Evolutionary conservation across 2,888 invertebrate genomes (phyloP).

Genomic region (Oasisia sp.): DNA sequence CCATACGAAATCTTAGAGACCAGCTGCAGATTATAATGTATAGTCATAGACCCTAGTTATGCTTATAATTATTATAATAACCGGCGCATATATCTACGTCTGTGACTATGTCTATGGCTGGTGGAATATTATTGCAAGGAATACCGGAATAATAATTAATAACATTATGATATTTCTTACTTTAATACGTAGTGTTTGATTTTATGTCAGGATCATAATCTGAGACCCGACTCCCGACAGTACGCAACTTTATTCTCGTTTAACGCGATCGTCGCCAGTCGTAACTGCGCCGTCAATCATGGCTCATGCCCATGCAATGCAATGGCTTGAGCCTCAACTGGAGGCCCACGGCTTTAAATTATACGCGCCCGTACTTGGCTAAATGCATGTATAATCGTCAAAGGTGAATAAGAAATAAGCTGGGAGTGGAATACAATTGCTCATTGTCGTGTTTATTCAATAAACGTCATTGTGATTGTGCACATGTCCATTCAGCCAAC

Average conservation of each 20-base stretch:
- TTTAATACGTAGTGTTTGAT: not conserved
- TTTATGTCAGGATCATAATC: not conserved
- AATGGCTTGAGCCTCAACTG: not conserved
- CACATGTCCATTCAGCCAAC: not conserved
- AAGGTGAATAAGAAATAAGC: slow-evolving; percentile 13
- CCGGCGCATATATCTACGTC: no score
- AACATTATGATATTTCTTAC: not conserved
- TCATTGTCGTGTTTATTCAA: slow-evolving; percentile 17
- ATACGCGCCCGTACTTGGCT: not conserved
- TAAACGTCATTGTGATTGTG: not conserved
- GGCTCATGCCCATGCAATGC: not conserved
- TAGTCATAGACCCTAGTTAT: no score
- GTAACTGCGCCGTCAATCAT: not conserved
- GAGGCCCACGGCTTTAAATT: not conserved
- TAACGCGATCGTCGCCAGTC: not conserved
- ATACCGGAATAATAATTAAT: no score
- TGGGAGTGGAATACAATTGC: not conserved
- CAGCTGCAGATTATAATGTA: no score
- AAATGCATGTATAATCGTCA: slow-evolving; percentile 7
- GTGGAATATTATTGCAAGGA: no score
- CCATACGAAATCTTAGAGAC: no score
- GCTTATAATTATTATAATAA: no score
- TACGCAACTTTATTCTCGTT: not conserved
- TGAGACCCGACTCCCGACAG: not conserved
- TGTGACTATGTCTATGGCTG: no score